Conservation (phyloP, 92 coral and sea anemone genomes). For the Parazoanthus atlanticus region DNA sequence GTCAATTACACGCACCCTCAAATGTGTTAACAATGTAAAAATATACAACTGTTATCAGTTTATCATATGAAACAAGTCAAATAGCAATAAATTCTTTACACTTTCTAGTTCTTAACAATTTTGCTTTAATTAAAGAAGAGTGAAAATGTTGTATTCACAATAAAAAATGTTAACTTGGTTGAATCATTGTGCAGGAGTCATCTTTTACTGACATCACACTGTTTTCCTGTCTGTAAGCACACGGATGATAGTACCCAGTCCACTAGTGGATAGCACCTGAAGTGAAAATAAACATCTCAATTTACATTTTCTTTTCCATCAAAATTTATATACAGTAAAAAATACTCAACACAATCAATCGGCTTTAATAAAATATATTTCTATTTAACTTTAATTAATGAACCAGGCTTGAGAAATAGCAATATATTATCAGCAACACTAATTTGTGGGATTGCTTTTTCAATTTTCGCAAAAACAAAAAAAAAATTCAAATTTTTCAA, state of each 20-base stretch:
- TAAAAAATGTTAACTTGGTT: neutral
- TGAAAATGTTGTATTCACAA: neutral
- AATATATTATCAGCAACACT: too few relatives aligned
- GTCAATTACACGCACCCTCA: neutral
- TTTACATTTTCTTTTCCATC: neutral
- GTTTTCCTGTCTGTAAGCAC: constrained; percentile 94
- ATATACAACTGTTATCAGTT: neutral
- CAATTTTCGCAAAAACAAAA: too few relatives aligned
- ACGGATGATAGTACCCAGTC: constrained; percentile 90
- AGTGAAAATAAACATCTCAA: constrained; percentile 14
- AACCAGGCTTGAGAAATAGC: too few relatives aligned
- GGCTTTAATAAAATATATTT: too few relatives aligned
- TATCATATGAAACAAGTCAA: neutral
- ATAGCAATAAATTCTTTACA: neutral
- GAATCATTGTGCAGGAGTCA: neutral
- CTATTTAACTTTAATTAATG: too few relatives aligned
- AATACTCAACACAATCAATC: too few relatives aligned
- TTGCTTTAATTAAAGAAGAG: constrained; percentile 1
- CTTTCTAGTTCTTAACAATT: neutral
- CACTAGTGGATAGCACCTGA: constrained; percentile 85
- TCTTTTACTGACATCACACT: constrained; percentile 50
- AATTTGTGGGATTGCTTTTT: too few relatives aligned
- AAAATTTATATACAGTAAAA: too few relatives aligned
- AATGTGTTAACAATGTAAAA: neutral
- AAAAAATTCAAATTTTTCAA: too few relatives aligned